phyloP scores from a whole-genome alignment of 1,140 invertebrate genomes.

The Babylonia areolata region DNA sequence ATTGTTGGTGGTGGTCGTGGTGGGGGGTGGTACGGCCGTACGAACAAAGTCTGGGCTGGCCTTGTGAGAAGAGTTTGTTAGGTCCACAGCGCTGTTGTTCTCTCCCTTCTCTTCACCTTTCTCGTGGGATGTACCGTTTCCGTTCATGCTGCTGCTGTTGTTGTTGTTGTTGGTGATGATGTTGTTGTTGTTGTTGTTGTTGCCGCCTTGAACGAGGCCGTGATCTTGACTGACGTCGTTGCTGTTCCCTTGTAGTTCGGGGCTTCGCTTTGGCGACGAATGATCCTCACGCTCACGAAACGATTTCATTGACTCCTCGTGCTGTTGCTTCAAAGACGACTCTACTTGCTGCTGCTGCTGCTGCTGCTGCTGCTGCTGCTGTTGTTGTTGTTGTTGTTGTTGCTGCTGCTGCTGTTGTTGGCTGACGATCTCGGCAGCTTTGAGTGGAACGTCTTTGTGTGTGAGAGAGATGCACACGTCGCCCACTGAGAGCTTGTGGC shows the following conservation, averaged over 20 bases:
- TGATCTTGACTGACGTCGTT: constrained; percentile 18
- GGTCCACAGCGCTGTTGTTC: background rate
- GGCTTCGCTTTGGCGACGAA: background rate
- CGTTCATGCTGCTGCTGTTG: constrained; percentile 16
- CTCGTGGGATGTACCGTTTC: constrained; percentile 12
- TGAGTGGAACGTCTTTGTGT: constrained; percentile 70
- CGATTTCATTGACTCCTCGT: background rate
- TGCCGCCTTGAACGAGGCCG: background rate
- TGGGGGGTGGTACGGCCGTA: no score
- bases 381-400: constrained; percentile 20
- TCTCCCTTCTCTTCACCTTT: background rate
- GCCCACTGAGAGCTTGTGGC: constrained; percentile 86
- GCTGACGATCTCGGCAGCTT: constrained; percentile 63
- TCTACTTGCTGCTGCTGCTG: no score
- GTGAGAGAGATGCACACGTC: constrained; percentile 90
- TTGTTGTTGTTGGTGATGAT: no score
- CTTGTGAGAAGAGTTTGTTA: background rate
- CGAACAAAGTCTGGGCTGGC: background rate
- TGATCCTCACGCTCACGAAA: background rate
- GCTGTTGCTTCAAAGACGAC: background rate
- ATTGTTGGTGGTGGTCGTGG: background rate
- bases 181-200: no score
- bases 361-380: constrained; percentile 51
- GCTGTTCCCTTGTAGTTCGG: no score
- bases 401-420: constrained; percentile 56